Evolutionary conservation across 2,888 invertebrate genomes (phyloP).

Genomic region (Steromphala cineraria): DNA sequence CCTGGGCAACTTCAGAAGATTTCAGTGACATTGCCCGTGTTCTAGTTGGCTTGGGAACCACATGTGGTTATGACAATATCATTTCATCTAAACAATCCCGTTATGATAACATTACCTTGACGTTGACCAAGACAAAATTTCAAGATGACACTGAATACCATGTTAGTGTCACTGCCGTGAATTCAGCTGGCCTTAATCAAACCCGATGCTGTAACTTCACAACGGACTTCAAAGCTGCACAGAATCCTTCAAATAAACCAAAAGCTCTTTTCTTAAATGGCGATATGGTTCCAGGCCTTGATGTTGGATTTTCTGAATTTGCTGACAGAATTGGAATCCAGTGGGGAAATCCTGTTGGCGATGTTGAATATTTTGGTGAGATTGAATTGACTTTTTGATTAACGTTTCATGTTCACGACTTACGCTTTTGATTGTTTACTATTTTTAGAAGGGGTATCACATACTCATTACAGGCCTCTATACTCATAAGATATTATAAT

Average conservation of each 20-base stretch:
- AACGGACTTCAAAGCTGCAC: constrained; percentile 30
- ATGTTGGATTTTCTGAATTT: background rate
- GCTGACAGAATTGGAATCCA: constrained; percentile 26
- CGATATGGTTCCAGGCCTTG: background rate
- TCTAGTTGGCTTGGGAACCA: constrained; percentile 38
- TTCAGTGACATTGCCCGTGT: constrained; percentile 43
- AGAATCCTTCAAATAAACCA: background rate
- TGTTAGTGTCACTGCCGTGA: constrained; percentile 41
- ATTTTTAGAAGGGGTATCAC: no score
- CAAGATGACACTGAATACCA: constrained; percentile 39
- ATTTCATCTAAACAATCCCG: background rate
- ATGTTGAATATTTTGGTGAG: constrained; percentile 39
- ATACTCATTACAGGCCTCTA: no score
- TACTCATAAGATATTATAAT: no score
- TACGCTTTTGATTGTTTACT: no score
- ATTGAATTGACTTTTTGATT: no score
- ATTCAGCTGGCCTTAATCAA: constrained; percentile 36
- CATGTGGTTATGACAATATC: constrained; percentile 20
- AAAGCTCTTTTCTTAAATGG: background rate
- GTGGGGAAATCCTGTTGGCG: constrained; percentile 25
- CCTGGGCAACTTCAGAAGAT: constrained; percentile 53
- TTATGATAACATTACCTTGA: background rate
- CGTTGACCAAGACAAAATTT: constrained; percentile 29
- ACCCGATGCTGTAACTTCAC: constrained; percentile 30
- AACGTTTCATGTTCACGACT: no score